Percentiles rank a stretch among this genome's conserved stretches.
Evolutionary conservation across 1,140 invertebrate genomes (phyloP).

Genomic region (Vollenhovia emeryi): DNA sequence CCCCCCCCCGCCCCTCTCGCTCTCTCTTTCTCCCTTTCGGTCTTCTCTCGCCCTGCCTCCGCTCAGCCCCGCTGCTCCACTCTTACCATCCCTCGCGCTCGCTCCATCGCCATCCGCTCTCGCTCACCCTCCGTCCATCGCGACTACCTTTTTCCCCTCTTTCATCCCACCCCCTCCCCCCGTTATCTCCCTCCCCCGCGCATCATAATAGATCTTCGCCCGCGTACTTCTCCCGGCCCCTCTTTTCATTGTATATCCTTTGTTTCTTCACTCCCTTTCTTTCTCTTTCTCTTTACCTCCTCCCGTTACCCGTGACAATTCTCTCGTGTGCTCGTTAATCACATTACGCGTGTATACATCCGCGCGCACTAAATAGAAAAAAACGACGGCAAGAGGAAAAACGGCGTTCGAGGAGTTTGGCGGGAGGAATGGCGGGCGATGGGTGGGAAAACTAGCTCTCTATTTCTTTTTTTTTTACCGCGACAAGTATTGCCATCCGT

Average conservation of each 20-base stretch:
- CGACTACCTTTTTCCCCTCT: constrained; percentile 34
- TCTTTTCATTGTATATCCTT: constrained; percentile 27
- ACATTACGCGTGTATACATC: constrained; percentile 48
- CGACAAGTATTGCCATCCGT: background rate
- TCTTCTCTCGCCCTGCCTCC: constrained; percentile 13
- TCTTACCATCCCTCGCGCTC: constrained; percentile 3
- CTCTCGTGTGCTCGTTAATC: constrained; percentile 61
- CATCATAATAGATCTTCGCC: constrained; percentile 40
- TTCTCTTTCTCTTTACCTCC: constrained; percentile 16
- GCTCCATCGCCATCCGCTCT: constrained; percentile 18
- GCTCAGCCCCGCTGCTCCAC: constrained; percentile 20
- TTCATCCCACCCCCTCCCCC: background rate
- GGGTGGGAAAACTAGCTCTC: background rate
- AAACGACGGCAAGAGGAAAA: background rate
- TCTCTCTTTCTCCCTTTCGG: constrained; percentile 6
- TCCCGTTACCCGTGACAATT: constrained; percentile 27
- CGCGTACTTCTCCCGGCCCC: constrained; percentile 9
- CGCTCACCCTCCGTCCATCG: constrained; percentile 37
- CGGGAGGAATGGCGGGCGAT: background rate
- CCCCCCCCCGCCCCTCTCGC: constrained; percentile 20
- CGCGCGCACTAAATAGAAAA: constrained; percentile 26
- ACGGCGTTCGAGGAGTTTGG: background rate
- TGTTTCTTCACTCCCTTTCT: constrained; percentile 27
- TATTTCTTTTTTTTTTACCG: constrained; percentile 13
- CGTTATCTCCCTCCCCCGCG: constrained; percentile 27